phyloP scores from a whole-genome alignment of 1,140 invertebrate genomes.

The Thalassaphorura encarpata region DNA sequence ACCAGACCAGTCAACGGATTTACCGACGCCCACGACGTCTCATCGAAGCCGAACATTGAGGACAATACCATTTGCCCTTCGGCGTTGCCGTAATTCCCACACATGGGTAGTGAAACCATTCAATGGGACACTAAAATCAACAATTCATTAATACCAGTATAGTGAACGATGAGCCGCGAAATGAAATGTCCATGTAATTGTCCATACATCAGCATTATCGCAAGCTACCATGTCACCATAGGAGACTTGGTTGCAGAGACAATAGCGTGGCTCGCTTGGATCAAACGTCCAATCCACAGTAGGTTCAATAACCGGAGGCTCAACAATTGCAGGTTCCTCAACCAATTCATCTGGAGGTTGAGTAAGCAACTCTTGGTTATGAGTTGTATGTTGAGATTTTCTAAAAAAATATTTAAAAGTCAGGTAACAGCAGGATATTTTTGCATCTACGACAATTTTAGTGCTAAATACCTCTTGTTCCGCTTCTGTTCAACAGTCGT shows the following conservation, averaged over 20 bases:
- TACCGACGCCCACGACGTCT: conserved; percentile 24
- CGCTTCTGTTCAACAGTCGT: conserved; percentile 24
- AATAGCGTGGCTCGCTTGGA: conserved; percentile 90
- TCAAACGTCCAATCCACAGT: conserved; percentile 71
- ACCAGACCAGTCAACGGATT: background rate
- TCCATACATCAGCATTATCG: conserved; percentile 84
- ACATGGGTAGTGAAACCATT: conserved; percentile 32
- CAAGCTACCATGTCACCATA: conserved; percentile 99
- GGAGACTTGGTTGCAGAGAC: conserved; percentile 94
- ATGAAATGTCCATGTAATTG: too few species aligned
- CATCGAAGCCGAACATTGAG: conserved; percentile 20
- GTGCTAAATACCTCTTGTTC: conserved; percentile 32
- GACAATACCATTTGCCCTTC: conserved; percentile 33
- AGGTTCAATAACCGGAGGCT: conserved; percentile 35
- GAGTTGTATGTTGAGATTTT: conserved; percentile 30
- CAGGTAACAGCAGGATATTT: background rate
- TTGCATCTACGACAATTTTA: background rate
- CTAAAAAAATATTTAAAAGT: conserved; percentile 2
- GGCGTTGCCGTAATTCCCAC: conserved; percentile 25
- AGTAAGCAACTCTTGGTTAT: conserved; percentile 16
- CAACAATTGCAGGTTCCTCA: conserved; percentile 42
- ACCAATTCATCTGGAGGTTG: conserved; percentile 31
- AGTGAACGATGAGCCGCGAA: too few species aligned
- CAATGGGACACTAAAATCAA: conserved; percentile 24
- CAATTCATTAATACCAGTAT: too few species aligned